Evolutionary conservation across 2,113 vertebrate genomes (phyloP).

Genomic region (Eleginops maclovinus): DNA sequence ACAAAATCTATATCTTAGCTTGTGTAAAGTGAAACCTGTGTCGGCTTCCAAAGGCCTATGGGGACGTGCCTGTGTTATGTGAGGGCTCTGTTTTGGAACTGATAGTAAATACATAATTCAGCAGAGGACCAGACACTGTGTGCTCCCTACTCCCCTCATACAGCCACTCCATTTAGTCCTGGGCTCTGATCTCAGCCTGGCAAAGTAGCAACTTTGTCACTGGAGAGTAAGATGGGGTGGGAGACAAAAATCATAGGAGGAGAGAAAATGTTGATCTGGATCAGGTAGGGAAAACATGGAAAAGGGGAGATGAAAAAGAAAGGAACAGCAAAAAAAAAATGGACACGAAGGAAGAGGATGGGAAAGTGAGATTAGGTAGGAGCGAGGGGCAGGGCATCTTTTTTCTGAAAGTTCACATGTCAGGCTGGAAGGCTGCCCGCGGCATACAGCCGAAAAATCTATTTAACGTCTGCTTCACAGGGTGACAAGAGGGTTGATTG

Average conservation of each 20-base stretch:
- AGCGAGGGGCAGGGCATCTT: slow-evolving; percentile 83
- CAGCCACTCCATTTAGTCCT: slow-evolving; percentile 73
- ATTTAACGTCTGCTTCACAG: slow-evolving; percentile 96
- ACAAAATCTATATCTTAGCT: slow-evolving; percentile 79
- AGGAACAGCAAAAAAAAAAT: slow-evolving; percentile 8
- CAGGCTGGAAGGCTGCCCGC: slow-evolving; percentile 91
- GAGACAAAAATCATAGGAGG: slow-evolving; percentile 48
- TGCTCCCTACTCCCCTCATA: slow-evolving; percentile 52
- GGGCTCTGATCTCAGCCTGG: slow-evolving; percentile 70
- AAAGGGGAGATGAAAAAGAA: not conserved
- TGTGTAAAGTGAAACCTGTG: slow-evolving; percentile 76
- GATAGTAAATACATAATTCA: slow-evolving; percentile 80
- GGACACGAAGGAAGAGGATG: slow-evolving; percentile 43
- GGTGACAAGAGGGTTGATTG: slow-evolving; percentile 96
- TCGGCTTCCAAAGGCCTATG: slow-evolving; percentile 39
- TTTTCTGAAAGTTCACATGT: slow-evolving; percentile 92
- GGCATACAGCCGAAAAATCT: slow-evolving; percentile 89
- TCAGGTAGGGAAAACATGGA: slow-evolving; percentile 6
- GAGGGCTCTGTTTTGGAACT: slow-evolving; percentile 74
- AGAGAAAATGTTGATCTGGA: slow-evolving; percentile 41
- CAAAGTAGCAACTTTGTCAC: slow-evolving; percentile 66
- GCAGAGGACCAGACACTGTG: slow-evolving; percentile 54
- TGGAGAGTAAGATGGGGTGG: slow-evolving; percentile 39
- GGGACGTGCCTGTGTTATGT: slow-evolving; percentile 65
- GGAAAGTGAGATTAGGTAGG: slow-evolving; percentile 72